Percentiles rank a stretch among this genome's conserved stretches.
These are phyloP conservation scores for Corydoras maculifer DNA, from an alignment of 2,113 vertebrate species.

Conservation along the genomic window DNA sequence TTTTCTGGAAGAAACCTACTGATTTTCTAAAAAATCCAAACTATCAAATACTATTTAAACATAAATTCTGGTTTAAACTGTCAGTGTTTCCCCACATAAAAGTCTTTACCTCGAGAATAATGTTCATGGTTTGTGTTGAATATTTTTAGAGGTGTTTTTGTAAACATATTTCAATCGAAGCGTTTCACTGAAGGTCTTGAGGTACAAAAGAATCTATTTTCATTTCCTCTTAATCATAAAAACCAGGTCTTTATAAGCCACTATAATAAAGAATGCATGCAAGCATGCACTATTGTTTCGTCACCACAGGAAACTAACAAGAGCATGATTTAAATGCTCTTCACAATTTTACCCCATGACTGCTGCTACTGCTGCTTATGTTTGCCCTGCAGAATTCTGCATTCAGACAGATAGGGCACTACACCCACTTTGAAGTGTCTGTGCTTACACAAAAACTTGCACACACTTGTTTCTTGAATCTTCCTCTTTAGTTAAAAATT, in stretches of 20 bases:
- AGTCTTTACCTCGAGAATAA: too few relatives aligned
- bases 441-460: slow-evolving; percentile 38
- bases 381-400: slow-evolving; percentile 49
- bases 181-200: neutral
- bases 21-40: too few relatives aligned
- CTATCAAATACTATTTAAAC: too few relatives aligned
- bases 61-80: too few relatives aligned
- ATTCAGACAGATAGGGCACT: slow-evolving; percentile 7
- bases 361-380: slow-evolving; percentile 36
- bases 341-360: slow-evolving; percentile 33
- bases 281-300: slow-evolving; percentile 17
- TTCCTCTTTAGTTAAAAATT: neutral
- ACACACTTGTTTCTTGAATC: slow-evolving; percentile 15
- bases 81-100: too few relatives aligned
- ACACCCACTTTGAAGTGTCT: slow-evolving; percentile 36
- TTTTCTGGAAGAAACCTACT: too few relatives aligned
- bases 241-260: slow-evolving; percentile 19
- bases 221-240: slow-evolving; percentile 29
- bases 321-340: slow-evolving; percentile 28
- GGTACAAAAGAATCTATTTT: slow-evolving; percentile 21
- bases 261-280: slow-evolving; percentile 21
- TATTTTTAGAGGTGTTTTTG: too few relatives aligned
- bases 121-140: too few relatives aligned
- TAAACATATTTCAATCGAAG: neutral
- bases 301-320: slow-evolving; percentile 44